Base-by-base conservation (phyloP, 2,113 vertebrate genomes). In the Lepus timidus region DNA sequence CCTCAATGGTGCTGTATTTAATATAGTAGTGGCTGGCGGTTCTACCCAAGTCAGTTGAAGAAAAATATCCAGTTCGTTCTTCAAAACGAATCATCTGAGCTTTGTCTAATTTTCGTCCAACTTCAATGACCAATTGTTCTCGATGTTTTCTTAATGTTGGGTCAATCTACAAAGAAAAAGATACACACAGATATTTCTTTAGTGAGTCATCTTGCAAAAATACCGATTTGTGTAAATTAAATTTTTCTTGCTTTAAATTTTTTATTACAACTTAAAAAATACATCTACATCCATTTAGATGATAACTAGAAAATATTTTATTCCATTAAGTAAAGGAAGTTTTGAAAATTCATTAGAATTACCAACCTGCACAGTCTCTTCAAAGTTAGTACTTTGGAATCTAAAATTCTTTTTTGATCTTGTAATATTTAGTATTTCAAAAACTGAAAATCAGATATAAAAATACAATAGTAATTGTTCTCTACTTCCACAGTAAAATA, bases 1-100 rank as follows among this genome's bases (percentile, higher is more conserved):
- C 99, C 99, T 99, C 99, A 55, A 99, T 99, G 65, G 99, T 99
- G 97, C 99, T 99, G 97, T 99, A 99, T 97, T 98, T 99, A 98
- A 99, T 99, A 97, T 99, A 99, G 98, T 99, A 99, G 98, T 99
- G 99, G 96, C 99, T 99, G 95, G 99, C 99, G 0, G 99, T 99
- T 98, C 99, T 98, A 95, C 99, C 99, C 97, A 99, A 97, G 97
- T 99, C 99, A 2, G 99, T 99, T 55, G 99, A 99, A 75, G 99
- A 99, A 95, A 99, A 99, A 98, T 99, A 99, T 25, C 99, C 99
- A 11, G 99, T 99, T 89, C 99, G 98, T 90, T 99, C 99, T 95
- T 99, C 99, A 94, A 99, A 99, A 88, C 99, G 99, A 98, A 99
- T 99, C 99, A 99, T 99, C 39, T 98, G 98, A 65, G 99, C 99